Conservation (phyloP, 2,113 vertebrate species). For the Hippoglossus stenolepis region DNA sequence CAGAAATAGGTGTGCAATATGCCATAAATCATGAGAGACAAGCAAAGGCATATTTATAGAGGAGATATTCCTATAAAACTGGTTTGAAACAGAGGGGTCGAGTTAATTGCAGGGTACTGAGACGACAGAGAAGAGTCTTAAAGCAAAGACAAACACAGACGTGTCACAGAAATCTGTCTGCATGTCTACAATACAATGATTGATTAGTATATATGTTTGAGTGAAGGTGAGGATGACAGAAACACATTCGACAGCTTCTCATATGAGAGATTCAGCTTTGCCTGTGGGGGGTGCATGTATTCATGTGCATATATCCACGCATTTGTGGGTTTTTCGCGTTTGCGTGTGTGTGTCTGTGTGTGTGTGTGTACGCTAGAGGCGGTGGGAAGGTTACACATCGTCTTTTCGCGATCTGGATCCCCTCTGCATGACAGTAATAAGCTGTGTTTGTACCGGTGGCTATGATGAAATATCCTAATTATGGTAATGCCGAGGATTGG, state of each 20-base stretch:
- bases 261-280: constrained; percentile 7
- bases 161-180: background rate
- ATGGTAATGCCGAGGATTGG: constrained; percentile 66
- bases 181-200: background rate
- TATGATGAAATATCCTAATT: constrained; percentile 72
- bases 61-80: background rate
- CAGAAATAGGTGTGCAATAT: constrained; percentile 43
- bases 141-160: too few species aligned
- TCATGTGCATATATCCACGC: constrained; percentile 4
- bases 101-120: background rate
- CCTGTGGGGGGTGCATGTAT: background rate
- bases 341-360: too few species aligned
- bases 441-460: constrained; percentile 74
- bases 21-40: constrained; percentile 18
- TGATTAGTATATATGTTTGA: constrained; percentile 2
- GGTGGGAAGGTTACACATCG: constrained; percentile 35
- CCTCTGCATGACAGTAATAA: constrained; percentile 73
- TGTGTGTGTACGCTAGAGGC: background rate
- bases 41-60: constrained; percentile 3
- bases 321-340: background rate
- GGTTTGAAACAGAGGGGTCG: background rate
- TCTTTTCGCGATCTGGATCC: constrained; percentile 44
- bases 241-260: background rate
- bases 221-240: background rate
- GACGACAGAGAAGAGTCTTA: too few species aligned